A percentile compares a stretch with the other conserved stretches of the same genome.
Evolutionary conservation across 2,113 vertebrate species (phyloP).

Genomic region (Chiloscyllium plagiosum): DNA sequence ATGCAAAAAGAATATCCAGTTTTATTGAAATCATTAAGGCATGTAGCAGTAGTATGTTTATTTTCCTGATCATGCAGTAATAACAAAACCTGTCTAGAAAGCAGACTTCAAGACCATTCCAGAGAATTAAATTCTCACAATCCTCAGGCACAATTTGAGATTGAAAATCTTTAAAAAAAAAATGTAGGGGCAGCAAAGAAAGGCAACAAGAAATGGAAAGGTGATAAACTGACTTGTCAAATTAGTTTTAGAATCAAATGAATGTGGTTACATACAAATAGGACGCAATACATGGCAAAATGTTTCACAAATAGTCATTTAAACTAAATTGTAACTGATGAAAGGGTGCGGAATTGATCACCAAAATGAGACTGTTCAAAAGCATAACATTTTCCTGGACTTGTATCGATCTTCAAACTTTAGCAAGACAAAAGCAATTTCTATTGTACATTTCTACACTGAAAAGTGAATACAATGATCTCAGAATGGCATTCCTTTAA

Average conservation of each 20-base stretch:
- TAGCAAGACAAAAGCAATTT: neutral
- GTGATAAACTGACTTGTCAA: neutral
- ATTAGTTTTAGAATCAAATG: neutral
- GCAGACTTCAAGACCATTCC: neutral
- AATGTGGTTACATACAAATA: neutral
- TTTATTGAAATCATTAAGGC: neutral
- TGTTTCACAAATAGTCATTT: neutral
- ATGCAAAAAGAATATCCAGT: neutral
- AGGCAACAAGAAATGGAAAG: neutral
- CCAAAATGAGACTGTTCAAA: neutral
- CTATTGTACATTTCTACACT: neutral
- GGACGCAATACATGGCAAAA: neutral
- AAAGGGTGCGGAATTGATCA: neutral
- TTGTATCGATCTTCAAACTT: neutral
- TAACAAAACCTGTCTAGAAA: neutral
- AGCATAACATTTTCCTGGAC: neutral
- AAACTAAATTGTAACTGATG: neutral
- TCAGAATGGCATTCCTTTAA: neutral
- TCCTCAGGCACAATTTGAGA: neutral
- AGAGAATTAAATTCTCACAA: neutral
- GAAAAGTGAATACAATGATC: neutral
- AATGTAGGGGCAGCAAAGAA: neutral
- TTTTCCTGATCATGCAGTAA: neutral
- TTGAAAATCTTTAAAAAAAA: neutral
- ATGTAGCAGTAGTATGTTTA: neutral